Base-by-base conservation (phyloP, 2,888 invertebrate species). In the Catocala fraxini region DNA sequence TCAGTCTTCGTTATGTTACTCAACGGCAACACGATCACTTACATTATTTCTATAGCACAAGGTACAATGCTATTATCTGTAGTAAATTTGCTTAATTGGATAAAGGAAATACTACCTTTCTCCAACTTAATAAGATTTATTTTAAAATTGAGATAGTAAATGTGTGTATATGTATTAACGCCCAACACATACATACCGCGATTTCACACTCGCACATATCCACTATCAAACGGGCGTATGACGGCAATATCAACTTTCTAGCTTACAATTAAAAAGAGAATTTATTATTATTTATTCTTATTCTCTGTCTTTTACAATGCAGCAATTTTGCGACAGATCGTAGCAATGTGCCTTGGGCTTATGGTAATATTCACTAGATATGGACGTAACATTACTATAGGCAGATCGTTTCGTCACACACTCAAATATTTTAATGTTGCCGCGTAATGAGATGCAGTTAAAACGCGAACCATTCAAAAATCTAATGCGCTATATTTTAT, bases 1-100 rank as follows among this genome's bases (percentile, higher is more conserved):
- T 88, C 88, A 88, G 88, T 88, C 88, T 88, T 88, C 81, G 76
- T 73, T 80, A 77, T 70, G 80, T 84, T 81, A 81, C 73, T 73
- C 72, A 65, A 63, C 70, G 65, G 71, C 75, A 72, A 70, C 71
- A 70, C 70, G 62, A 70, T 74, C 71, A 65, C 71, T 67, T 78
- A 70, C 52, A 70, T 65, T 70, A 79, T 65, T 56, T 62, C 46
- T 70, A 69, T 62, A 58, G 10, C 52, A 46, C 33, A 61, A 56
- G 39, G 11, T n/a, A 60, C 58, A 52, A 49, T 39, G 53, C 48
- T 33, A 12, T 25, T 15, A 10, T 35, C 35, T 25, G 11, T 51
- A 25, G 6, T 3, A 25, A 15, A 35, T 25, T 39, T 25, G 43
- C 34, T 25, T 25, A 25, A 25, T 25, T 25, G 25, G 25, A 3